phyloP scores from a whole-genome alignment of 2,797 vertebrate species.

The Semaprochilodus insignis region DNA sequence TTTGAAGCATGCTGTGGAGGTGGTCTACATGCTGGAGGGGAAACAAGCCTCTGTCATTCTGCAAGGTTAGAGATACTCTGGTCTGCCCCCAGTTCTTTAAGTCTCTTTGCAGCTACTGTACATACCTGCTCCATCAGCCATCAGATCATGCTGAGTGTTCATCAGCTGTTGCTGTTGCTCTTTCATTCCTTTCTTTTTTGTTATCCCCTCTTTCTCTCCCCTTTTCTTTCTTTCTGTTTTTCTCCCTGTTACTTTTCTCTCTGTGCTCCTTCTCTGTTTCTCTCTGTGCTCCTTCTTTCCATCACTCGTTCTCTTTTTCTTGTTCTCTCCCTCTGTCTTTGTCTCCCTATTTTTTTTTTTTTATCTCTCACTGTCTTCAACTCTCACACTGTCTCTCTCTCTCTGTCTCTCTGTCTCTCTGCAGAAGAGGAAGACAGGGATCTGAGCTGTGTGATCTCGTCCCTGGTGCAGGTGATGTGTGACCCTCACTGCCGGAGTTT shows the following conservation, averaged over 20 bases:
- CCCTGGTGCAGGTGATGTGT: conserved; percentile 91
- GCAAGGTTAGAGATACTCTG: conserved; percentile 81
- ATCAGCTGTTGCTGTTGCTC: too few species aligned
- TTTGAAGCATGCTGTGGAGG: conserved; percentile 89
- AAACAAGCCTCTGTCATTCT: conserved; percentile 89
- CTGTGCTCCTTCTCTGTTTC: too few species aligned
- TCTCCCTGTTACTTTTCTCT: too few species aligned
- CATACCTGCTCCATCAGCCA: background rate
- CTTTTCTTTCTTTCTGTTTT: too few species aligned
- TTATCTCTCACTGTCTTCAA: too few species aligned
- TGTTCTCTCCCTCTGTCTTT: too few species aligned
- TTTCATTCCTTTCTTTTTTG: too few species aligned
- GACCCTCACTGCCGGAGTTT: conserved; percentile 85
- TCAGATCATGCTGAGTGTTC: background rate
- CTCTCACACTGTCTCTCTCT: background rate
- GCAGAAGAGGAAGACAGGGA: conserved; percentile 82
- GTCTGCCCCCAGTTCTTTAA: background rate
- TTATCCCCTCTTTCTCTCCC: too few species aligned
- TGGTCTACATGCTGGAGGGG: conserved; percentile 89
- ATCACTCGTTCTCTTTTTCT: too few species aligned
- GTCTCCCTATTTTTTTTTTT: background rate
- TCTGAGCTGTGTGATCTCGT: conserved; percentile 89
- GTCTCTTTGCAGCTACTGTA: background rate
- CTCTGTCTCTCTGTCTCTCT: background rate
- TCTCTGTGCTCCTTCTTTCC: too few species aligned